These are phyloP conservation scores for Myripristis jacobus DNA, from an alignment of 2,797 vertebrate genomes.

Conservation along the genomic window DNA sequence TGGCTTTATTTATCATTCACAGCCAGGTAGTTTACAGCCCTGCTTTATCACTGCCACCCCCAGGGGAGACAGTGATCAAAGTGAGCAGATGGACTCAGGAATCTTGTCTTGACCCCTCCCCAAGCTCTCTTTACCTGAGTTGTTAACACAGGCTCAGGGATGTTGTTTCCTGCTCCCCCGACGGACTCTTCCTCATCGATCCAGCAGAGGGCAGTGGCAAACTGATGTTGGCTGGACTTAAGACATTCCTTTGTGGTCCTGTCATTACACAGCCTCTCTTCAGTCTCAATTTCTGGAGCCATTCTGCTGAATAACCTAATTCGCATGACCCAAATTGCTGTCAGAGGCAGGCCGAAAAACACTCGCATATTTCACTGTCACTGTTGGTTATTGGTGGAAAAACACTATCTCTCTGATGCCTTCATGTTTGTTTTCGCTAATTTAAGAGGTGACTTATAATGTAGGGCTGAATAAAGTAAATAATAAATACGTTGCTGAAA, in stretches of 20 bases:
- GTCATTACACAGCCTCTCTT: conserved; percentile 72
- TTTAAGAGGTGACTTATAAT: conserved; percentile 4
- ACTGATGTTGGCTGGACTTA: conserved; percentile 42
- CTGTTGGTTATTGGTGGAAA: conserved; percentile 50
- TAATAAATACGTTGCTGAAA: conserved; percentile 9
- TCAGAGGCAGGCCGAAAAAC: conserved; percentile 53
- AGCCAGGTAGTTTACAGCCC: conserved; percentile 34
- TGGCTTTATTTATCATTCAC: conserved; percentile 20
- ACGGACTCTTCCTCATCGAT: conserved; percentile 23
- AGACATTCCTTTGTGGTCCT: conserved; percentile 74
- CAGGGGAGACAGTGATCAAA: conserved; percentile 3
- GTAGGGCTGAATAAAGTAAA: conserved; percentile 14
- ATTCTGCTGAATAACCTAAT: conserved; percentile 77
- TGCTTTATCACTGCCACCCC: conserved; percentile 13
- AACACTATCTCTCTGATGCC: conserved; percentile 35
- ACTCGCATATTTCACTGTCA: conserved; percentile 51
- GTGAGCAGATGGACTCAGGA: background rate
- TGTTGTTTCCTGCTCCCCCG: background rate
- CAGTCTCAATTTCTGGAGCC: conserved; percentile 64
- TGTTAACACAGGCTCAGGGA: background rate
- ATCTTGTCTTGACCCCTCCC: background rate
- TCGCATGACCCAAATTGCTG: conserved; percentile 78
- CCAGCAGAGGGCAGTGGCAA: conserved; percentile 80
- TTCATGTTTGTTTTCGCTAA: conserved; percentile 40
- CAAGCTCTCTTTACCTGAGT: background rate